phyloP scores from a whole-genome alignment of 2,113 vertebrate species.

The Caloenas nicobarica region DNA sequence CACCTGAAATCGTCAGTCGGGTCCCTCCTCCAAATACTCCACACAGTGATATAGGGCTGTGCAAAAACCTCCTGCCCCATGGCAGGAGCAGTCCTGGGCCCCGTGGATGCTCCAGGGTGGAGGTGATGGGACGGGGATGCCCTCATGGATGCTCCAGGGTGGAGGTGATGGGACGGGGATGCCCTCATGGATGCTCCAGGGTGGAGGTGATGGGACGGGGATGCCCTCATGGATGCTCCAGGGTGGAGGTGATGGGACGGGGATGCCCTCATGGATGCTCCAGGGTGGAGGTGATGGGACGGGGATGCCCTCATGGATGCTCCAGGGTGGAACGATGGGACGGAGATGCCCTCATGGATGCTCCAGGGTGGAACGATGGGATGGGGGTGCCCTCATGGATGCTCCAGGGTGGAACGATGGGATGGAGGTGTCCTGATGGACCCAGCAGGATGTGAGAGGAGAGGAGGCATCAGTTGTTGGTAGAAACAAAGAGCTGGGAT shows the following conservation, averaged over 20 bases:
- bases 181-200: no score
- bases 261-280: background rate
- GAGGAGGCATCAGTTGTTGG: background rate
- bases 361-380: background rate
- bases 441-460: background rate
- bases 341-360: background rate
- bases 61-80: constrained; percentile 43
- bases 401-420: background rate
- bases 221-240: background rate
- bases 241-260: background rate
- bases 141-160: background rate
- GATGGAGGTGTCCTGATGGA: background rate
- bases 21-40: background rate
- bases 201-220: background rate
- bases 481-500: background rate
- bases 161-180: background rate
- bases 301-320: no score
- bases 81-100: background rate
- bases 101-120: background rate
- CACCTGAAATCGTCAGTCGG: background rate
- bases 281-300: background rate
- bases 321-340: background rate
- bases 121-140: background rate
- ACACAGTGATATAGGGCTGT: constrained; percentile 11
- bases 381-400: no score